Percentiles rank a stretch among this genome's conserved stretches.
Conservation (phyloP, 2,888 invertebrate species). For the Norana najaformis region DNA sequence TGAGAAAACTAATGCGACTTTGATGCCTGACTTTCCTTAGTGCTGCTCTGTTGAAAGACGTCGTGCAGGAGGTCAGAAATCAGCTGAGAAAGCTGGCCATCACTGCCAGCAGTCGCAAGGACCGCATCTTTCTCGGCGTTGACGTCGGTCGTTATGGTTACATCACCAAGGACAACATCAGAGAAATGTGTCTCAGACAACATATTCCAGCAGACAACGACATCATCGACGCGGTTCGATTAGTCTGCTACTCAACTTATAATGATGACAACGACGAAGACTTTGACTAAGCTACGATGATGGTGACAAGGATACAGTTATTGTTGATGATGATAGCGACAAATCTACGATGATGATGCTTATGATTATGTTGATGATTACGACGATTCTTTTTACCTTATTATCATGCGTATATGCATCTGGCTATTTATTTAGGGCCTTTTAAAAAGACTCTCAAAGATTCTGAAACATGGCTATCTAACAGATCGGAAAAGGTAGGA, state of each 20-base stretch:
- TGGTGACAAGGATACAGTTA: too few relatives aligned
- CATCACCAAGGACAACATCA: slow-evolving; percentile 58
- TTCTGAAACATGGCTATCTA: too few relatives aligned
- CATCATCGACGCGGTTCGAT: slow-evolving; percentile 55
- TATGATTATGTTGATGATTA: not conserved
- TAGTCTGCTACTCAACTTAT: not conserved
- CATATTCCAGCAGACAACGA: slow-evolving; percentile 61
- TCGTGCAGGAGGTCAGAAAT: slow-evolving; percentile 57
- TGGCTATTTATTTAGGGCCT: not conserved
- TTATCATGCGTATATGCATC: not conserved
- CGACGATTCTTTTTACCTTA: not conserved
- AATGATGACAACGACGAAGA: not conserved
- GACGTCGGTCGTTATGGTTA: slow-evolving; percentile 58
- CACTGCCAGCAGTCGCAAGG: slow-evolving; percentile 59
- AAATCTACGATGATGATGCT: not conserved
- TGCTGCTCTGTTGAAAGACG: slow-evolving; percentile 53
- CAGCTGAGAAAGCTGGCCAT: slow-evolving; percentile 62
- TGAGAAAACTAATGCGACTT: too few relatives aligned
- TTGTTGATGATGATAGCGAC: not conserved
- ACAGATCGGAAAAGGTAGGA: too few relatives aligned
- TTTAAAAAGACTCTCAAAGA: too few relatives aligned
- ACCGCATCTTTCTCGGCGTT: slow-evolving; percentile 61
- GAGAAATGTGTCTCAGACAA: slow-evolving; percentile 56
- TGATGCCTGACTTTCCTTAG: slow-evolving; percentile 45
- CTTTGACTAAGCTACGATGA: not conserved